phyloP scores from a whole-genome alignment of 2,113 vertebrate genomes.

The Ia io region DNA sequence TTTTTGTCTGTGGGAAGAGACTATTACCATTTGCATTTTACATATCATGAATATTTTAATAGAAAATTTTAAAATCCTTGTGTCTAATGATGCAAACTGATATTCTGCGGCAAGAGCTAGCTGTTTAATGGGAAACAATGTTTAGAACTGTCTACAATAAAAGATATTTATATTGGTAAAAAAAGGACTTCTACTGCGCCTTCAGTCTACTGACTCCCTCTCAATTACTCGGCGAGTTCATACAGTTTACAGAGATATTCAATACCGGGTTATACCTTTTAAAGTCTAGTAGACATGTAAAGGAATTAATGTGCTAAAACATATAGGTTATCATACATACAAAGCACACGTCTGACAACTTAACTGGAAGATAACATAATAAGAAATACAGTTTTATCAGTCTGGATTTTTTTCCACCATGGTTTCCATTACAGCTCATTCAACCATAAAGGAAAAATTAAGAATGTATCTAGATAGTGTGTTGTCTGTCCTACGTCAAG shows the following conservation, averaged over 20 bases:
- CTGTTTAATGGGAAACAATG: conserved; percentile 28
- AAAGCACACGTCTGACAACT: background rate
- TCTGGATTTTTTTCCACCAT: background rate
- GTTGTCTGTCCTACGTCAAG: background rate
- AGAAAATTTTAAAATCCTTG: conserved; percentile 39
- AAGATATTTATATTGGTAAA: conserved; percentile 18
- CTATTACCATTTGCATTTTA: conserved; percentile 35
- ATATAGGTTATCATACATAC: background rate
- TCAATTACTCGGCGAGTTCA: conserved; percentile 6
- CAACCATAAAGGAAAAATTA: background rate
- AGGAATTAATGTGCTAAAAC: background rate
- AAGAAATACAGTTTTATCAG: background rate
- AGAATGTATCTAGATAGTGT: background rate
- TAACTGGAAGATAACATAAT: background rate
- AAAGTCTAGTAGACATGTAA: background rate
- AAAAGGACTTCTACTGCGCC: conserved; percentile 15
- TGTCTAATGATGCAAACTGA: conserved; percentile 53
- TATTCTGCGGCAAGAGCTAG: conserved; percentile 2
- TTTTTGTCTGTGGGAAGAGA: conserved; percentile 46
- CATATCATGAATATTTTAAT: conserved; percentile 62
- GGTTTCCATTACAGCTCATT: background rate
- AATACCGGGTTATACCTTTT: background rate
- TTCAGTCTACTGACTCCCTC: background rate
- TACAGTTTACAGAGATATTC: background rate
- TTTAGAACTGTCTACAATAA: conserved; percentile 38